Conservation (phyloP, 53 echinoderm and acorn worm genomes). For the Echinometra lucunter region DNA sequence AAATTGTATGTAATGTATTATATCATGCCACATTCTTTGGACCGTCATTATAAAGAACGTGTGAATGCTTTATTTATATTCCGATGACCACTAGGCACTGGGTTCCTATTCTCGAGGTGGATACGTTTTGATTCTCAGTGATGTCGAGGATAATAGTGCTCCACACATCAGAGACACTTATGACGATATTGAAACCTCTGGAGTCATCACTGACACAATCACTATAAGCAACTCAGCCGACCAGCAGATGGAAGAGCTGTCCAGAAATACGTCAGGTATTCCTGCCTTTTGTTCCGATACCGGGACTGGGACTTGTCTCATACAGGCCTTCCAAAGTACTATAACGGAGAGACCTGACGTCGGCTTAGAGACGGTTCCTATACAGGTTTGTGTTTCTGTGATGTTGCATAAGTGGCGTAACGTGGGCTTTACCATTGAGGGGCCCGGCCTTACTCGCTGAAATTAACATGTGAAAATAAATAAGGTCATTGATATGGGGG, state of each 20-base stretch:
- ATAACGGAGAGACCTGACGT: slow-evolving; percentile 50
- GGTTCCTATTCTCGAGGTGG: slow-evolving; percentile 43
- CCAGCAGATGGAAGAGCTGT: not conserved
- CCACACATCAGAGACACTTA: slow-evolving; percentile 11
- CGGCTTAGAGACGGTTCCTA: not conserved
- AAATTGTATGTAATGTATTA: no score
- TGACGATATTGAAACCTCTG: slow-evolving; percentile 6
- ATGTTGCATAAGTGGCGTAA: not conserved
- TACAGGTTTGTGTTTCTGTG: not conserved
- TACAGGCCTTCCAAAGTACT: slow-evolving; percentile 40
- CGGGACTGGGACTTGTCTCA: slow-evolving; percentile 28
- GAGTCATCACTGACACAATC: slow-evolving; percentile 58
- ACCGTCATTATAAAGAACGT: not conserved
- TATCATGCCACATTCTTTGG: no score
- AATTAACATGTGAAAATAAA: no score
- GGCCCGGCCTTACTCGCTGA: no score
- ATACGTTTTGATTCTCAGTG: slow-evolving; percentile 54
- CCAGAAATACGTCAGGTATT: slow-evolving; percentile 1
- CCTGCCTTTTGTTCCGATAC: slow-evolving; percentile 22
- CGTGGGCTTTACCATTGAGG: no score
- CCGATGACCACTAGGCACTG: slow-evolving; percentile 21
- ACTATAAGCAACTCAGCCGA: slow-evolving; percentile 37
- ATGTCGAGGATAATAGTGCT: not conserved
- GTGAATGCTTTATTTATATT: not conserved
- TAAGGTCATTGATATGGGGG: no score